phyloP scores from a whole-genome alignment of 2,113 vertebrate genomes.

The Sitta europaea region DNA sequence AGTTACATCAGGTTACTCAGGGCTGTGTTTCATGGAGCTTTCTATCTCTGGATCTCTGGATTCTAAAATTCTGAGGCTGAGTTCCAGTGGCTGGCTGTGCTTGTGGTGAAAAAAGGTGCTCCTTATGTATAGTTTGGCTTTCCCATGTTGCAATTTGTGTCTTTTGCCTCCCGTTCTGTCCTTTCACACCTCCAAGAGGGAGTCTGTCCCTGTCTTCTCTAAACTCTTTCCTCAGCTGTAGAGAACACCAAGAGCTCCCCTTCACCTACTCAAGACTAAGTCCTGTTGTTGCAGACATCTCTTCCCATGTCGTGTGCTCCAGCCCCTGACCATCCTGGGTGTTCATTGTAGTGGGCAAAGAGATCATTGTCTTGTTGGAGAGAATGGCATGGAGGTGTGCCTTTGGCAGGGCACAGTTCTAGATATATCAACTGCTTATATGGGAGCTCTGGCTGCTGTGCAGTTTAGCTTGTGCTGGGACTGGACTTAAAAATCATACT shows the following conservation, averaged over 20 bases:
- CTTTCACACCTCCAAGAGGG: neutral
- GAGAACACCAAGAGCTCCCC: neutral
- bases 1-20: neutral
- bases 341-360: neutral
- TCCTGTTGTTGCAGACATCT: neutral
- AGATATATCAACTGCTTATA: neutral
- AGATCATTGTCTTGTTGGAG: neutral
- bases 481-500: neutral
- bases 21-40: neutral
- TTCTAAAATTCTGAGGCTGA: neutral
- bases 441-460: neutral
- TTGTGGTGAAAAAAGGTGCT: neutral
- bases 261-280: neutral
- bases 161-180: neutral
- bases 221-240: neutral
- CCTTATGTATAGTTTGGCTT: neutral
- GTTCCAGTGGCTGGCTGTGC: neutral
- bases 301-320: rapidly evolving
- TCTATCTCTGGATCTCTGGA: neutral
- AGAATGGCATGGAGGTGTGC: neutral
- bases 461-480: neutral
- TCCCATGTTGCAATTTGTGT: neutral
- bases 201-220: neutral
- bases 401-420: neutral
- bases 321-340: neutral